phyloP scores from a whole-genome alignment of 2,113 vertebrate genomes.

The Lathamus discolor region DNA sequence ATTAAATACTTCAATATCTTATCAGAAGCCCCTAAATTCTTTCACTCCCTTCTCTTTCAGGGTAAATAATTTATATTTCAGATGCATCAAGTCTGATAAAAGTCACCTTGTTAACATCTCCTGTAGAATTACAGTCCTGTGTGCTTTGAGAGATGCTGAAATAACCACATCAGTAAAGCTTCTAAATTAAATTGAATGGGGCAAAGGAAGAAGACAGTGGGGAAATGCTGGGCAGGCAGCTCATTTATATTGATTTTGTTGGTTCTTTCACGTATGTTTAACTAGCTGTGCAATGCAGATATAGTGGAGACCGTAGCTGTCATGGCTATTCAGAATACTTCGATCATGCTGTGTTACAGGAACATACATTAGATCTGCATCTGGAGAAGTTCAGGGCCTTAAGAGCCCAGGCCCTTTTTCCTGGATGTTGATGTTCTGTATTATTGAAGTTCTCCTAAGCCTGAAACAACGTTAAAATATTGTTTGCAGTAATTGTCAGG shows the following conservation, averaged over 20 bases:
- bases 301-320: not conserved
- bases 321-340: not conserved
- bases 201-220: not conserved
- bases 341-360: not conserved
- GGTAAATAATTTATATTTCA: constrained; percentile 42
- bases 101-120: constrained; percentile 10
- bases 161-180: not conserved
- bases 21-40: constrained; percentile 4
- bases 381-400: not conserved
- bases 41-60: not conserved
- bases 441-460: not conserved
- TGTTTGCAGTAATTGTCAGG: not conserved
- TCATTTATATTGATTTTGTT: constrained; percentile 31
- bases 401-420: not conserved
- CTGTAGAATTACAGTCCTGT: not conserved
- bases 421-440: not conserved
- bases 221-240: not conserved
- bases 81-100: constrained; percentile 17
- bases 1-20: constrained; percentile 26
- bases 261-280: constrained; percentile 21
- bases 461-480: not conserved
- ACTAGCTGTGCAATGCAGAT: not conserved
- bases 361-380: not conserved
- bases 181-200: not conserved
- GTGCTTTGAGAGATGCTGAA: not conserved